phyloP scores from a whole-genome alignment of 2,797 vertebrate genomes.

The Syndactyla subalaris region DNA sequence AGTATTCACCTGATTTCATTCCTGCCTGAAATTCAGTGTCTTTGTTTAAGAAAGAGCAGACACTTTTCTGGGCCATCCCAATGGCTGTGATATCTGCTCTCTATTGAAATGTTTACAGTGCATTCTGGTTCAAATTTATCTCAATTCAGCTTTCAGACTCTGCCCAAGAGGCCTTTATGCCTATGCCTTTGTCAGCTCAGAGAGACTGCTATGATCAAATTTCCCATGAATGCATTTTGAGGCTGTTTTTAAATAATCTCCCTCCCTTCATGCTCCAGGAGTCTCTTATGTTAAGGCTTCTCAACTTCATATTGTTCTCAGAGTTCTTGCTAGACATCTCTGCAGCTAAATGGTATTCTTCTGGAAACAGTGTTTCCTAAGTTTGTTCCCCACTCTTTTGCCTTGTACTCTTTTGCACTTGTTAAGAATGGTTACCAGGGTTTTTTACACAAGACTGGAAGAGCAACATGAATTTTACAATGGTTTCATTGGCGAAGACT shows the following conservation, averaged over 20 bases:
- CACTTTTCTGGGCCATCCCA: not conserved
- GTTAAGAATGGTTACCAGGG: rapidly evolving
- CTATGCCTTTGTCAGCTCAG: not conserved
- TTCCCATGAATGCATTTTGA: not conserved
- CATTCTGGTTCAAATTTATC: not conserved
- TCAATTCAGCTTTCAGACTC: not conserved
- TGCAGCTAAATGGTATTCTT: not conserved
- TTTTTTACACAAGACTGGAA: not conserved
- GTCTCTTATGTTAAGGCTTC: not conserved
- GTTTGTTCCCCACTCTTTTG: not conserved
- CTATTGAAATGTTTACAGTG: not conserved
- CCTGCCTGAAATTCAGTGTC: not conserved
- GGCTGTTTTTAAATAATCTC: not conserved
- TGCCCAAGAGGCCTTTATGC: not conserved
- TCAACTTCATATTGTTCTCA: not conserved
- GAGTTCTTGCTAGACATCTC: not conserved
- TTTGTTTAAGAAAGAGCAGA: not conserved
- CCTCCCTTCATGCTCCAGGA: not conserved
- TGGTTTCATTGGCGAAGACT: not conserved
- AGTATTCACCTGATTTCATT: not conserved
- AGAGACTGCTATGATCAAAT: not conserved
- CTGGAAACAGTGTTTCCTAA: not conserved
- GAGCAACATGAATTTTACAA: not conserved
- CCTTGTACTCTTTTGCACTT: not conserved
- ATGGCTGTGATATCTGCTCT: not conserved